Conservation (phyloP, 2,113 vertebrate species). For the Psittacula cyanocephala region DNA sequence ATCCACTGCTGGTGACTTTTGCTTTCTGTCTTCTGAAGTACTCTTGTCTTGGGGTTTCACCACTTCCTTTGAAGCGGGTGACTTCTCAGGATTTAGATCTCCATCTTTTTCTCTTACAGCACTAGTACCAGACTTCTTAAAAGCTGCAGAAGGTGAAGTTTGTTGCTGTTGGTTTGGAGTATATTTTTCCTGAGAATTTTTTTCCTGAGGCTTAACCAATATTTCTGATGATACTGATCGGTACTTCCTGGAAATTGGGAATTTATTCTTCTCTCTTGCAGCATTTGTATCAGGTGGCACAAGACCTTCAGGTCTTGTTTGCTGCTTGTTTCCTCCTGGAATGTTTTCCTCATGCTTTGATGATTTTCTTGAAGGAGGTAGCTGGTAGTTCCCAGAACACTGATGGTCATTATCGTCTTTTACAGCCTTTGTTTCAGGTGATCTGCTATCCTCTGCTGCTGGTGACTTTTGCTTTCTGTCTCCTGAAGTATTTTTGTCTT, state of each 20-base stretch:
- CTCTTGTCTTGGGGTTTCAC: background rate
- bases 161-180: background rate
- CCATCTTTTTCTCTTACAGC: background rate
- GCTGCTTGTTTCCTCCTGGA: background rate
- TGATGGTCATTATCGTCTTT: background rate
- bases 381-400: background rate
- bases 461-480: background rate
- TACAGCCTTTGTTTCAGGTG: background rate
- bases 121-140: background rate
- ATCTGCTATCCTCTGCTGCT: background rate
- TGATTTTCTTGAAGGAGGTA: background rate
- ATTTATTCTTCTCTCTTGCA: background rate
- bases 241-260: background rate
- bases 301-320: background rate
- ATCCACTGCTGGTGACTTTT: background rate
- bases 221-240: background rate
- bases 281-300: fast-evolving
- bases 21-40: background rate
- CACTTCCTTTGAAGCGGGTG: background rate
- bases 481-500: background rate
- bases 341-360: background rate
- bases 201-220: background rate
- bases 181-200: background rate
- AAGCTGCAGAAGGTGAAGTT: background rate
- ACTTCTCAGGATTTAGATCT: background rate